Conservation (phyloP, 2,888 invertebrate species). For the Catonia carolina region DNA sequence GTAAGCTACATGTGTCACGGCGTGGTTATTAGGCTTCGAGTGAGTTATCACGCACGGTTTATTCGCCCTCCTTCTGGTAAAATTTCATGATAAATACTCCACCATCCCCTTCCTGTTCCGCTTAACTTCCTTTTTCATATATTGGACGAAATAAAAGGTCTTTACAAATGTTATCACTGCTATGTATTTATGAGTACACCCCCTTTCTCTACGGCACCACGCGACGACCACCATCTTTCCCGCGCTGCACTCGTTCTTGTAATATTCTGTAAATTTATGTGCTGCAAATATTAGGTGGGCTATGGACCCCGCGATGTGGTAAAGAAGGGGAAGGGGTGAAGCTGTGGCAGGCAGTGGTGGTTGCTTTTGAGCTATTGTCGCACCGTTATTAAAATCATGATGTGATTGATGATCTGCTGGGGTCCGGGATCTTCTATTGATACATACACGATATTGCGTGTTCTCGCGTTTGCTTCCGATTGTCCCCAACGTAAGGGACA, state of each 20-base stretch:
- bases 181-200: conserved; percentile 45
- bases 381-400: conserved; percentile 36
- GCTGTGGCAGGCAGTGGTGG: background rate
- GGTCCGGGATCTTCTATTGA: background rate
- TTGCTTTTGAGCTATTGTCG: conserved; percentile 18
- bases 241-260: conserved; percentile 45
- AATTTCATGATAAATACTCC: conserved; percentile 43
- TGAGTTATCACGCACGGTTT: conserved; percentile 28
- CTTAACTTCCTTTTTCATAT: conserved; percentile 35
- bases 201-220: conserved; percentile 26
- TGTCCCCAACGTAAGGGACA: too few relatives aligned
- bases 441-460: background rate
- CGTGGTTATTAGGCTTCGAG: conserved; percentile 34
- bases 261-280: conserved; percentile 51
- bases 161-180: conserved; percentile 47
- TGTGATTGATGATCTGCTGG: conserved; percentile 33
- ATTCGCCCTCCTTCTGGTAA: conserved; percentile 38
- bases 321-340: conserved; percentile 5
- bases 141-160: conserved; percentile 42
- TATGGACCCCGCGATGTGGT: conserved; percentile 26
- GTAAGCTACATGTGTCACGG: conserved; percentile 37
- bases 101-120: conserved; percentile 20
- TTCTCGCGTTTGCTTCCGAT: background rate
- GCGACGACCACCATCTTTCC: conserved; percentile 19
- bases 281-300: conserved; percentile 47